A percentile compares a stretch with the other conserved stretches of the same genome.
These are phyloP conservation scores for Scaptomyza montana DNA, from an alignment of 1,140 invertebrate genomes.

Conservation along the genomic window DNA sequence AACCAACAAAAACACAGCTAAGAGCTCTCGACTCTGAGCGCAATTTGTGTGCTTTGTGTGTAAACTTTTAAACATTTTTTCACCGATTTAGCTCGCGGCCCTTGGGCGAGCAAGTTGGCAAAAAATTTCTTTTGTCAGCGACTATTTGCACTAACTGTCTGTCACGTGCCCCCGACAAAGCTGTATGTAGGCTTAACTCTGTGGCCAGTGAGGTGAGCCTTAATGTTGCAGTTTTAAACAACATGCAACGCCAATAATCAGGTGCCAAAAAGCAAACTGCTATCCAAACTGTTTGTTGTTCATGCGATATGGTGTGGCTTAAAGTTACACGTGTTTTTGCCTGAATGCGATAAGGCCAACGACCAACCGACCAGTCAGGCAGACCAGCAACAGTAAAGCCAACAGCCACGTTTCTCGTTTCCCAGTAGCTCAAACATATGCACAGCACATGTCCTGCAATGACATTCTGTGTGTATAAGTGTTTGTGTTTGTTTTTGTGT, in stretches of 20 bases:
- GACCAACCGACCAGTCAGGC: conserved; percentile 6
- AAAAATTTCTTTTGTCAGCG: conserved; percentile 23
- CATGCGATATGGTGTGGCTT: conserved; percentile 28
- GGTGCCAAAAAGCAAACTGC: conserved; percentile 32
- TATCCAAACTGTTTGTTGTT: conserved; percentile 37
- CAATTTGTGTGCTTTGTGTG: conserved; percentile 25
- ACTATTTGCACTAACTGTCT: conserved; percentile 36
- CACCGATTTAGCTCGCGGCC: conserved; percentile 56
- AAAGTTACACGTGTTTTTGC: conserved; percentile 61
- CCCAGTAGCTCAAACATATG: conserved; percentile 39
- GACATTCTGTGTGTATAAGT: conserved; percentile 5
- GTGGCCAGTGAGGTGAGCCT: conserved; percentile 33
- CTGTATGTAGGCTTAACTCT: conserved; percentile 5
- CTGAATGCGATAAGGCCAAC: conserved; percentile 60
- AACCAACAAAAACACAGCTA: conserved; percentile 10
- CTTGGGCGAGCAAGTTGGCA: conserved; percentile 57
- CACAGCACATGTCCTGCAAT: conserved; percentile 37
- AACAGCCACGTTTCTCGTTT: conserved; percentile 14
- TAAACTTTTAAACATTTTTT: conserved; percentile 14
- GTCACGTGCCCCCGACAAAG: conserved; percentile 6
- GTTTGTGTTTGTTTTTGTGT: not conserved
- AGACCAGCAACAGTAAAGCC: conserved; percentile 11
- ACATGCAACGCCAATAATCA: conserved; percentile 64
- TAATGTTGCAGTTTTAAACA: conserved; percentile 61
- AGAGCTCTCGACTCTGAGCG: conserved; percentile 12